A percentile compares a stretch with the other conserved stretches of the same genome.
These are phyloP conservation scores for Ptiloglossa arizonensis DNA, from an alignment of 1,140 invertebrate genomes.

Conservation along the genomic window DNA sequence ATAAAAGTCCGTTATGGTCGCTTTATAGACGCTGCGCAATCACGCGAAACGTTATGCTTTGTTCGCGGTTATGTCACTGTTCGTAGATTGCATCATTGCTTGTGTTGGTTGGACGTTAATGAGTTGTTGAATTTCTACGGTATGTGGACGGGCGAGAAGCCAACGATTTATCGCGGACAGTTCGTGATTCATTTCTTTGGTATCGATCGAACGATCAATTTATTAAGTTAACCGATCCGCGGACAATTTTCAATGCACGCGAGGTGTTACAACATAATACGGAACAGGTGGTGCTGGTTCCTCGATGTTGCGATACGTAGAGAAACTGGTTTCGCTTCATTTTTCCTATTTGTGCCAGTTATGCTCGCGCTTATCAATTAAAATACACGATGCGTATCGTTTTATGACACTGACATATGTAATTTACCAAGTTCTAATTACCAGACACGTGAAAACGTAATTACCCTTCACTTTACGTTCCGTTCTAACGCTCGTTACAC, in stretches of 20 bases:
- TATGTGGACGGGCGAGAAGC: no score
- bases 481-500: background rate
- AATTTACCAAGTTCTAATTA: background rate
- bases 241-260: background rate
- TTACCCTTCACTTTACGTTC: slow-evolving; percentile 1
- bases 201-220: slow-evolving; percentile 6
- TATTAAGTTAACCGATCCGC: slow-evolving; percentile 29
- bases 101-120: no score
- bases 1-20: no score
- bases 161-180: slow-evolving; percentile 9
- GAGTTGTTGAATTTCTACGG: no score
- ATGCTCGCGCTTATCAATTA: background rate
- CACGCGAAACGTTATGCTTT: no score
- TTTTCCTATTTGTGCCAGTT: background rate
- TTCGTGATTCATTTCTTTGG: background rate
- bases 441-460: background rate
- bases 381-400: background rate
- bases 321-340: background rate
- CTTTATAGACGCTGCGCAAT: no score
- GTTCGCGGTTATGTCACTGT: no score
- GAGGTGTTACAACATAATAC: background rate
- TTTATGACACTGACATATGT: background rate
- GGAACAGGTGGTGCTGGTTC: background rate
- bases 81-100: no score
- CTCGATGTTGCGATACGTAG: background rate